Base-by-base conservation (phyloP, 2,797 vertebrate species). In the Gorsachius magnificus region DNA sequence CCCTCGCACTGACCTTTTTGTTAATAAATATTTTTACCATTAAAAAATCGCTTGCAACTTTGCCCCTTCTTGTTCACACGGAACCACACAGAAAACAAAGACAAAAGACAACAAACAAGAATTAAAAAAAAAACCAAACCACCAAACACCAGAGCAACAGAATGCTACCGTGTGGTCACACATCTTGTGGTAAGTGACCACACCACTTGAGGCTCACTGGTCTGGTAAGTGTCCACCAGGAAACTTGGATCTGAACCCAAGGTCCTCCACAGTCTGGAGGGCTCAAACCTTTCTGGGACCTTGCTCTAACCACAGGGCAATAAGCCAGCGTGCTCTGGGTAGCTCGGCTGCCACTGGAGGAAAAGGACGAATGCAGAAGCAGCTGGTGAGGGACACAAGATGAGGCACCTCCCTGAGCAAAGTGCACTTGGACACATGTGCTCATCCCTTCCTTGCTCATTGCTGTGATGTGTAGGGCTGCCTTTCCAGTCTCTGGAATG, bases 31-130 rank as follows among this genome's bases (percentile, higher is more conserved):
- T 33, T 91, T 63, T 83, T 71, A 57, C 8, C 51, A 56, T 56
- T 56, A 89, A 95, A 94, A 96, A 65, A 36, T 35, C 16, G 28
- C 43, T 93, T 64, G 38, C 58, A 72, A n/a, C 31, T 82, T 76
- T 58, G 2, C 3, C 35, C 24, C 6, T 11, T 70, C 16, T 68
- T 35, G 4, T 16, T 69, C 15, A 35, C 1, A 1, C 7, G 57
- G 43, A 90, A 72, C 16, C 19, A 91, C 12, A 54, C 4, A 20
- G 57, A n/a, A 68, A 83, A 60, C 14, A 45, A 81, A 51, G 4
- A 22, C 7, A 45, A 70, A 80, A 64, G 28, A 14, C 4, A 50
- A n/a, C 19, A 51, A 51, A 60, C 0, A 1, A 82, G 16, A 77
- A 83, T 46, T 11, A 21, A 46, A 26, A 50, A 43, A 24, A 43